Evolutionary conservation across 37 sponge, comb jelly and placozoan genomes (phyloP), one percentile per base, ranked within the genome.

Genomic region (Theonella swinhoei): DNA sequence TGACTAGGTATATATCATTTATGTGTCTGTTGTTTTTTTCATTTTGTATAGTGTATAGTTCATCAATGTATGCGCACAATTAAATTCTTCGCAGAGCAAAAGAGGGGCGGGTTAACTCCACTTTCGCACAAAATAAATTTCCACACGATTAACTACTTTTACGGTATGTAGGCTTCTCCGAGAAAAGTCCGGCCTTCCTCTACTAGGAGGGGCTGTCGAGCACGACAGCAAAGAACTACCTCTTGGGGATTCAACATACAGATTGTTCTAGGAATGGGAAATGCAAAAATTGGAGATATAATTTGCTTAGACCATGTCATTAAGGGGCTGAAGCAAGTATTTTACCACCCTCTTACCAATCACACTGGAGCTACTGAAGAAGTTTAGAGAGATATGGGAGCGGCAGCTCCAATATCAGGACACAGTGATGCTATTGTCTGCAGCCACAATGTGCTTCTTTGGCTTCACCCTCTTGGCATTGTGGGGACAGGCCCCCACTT

Each of bases 181-280:
- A 47, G 14, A 7, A 47, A 14, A 26, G 5, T 5, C 30, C 19
- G 30, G 66, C 66, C 5, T 65, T 24, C 30, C 19, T 65, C 4
- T 20, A 65, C 30, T 7, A 26, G 19, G 66, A 65, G n/a, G n/a
- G 66, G 29, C 23, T 80, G 7, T 71, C 72, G 34, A n/a, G n/a
- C n/a, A 35, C 35, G 19, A 79, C 68, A 26, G 79, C 38, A 1
- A 79, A 64, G 29, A 34, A 62, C 26, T 77, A 77, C 39, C 61
- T 77, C 9, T 66, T 78, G 54, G 78, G 78, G 1, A 39, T 85
- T 8, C 40, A 78, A 4, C 76, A 7, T 61, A 0, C 78, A 77
- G 40, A 85, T 76, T 59, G 77, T 70, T 9, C 39, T 76, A 24
- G 85, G 85, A 3, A 20, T 76, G 61, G 77, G 70, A 25, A 62